Evolutionary conservation across 1,140 invertebrate species (phyloP), one percentile per base, ranked within the genome.

Genomic region (Teleogryllus occipitalis): DNA sequence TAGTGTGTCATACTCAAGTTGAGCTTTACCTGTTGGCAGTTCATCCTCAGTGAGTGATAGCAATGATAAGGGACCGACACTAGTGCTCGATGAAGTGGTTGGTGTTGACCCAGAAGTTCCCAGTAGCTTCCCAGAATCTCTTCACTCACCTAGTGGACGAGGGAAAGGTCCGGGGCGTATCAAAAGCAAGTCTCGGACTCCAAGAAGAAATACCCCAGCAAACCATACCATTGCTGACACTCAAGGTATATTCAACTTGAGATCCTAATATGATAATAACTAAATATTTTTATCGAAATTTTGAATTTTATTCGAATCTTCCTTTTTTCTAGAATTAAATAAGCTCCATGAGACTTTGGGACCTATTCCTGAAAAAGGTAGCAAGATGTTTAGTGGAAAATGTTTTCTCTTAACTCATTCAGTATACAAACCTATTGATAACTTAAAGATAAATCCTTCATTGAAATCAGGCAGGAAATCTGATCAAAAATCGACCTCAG

Each of bases 331-430:
- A 65, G 54, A 65, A 65, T 65, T 10, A 14, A 65, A 65, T 65
- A 10, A 65, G 54, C 18, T 65, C 2, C 54, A 65, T 65, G 54
- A 65, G 18, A 10, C 10, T 3, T 65, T 90, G 0, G 90, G 90
- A 0, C 90, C 90, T 0, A 88, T 91, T 54, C 89, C 89, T 0
- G 79, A 75, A 8, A 46, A 80, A 0, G 86, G 86, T 7, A 87
- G 86, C 15, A 87, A 83, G 12, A 81, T 90, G 15, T 91, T 91
- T 80, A 85, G 85, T 2, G 88, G 87, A 0, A 83, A 88, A 76
- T 87, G 87, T 22, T 91, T 91, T 81, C 81, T 91, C 8, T 82
- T 91, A 0, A 90, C 89, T 3, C 90, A 88, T 80, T 47, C 39
- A n/a, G 76, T 48, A 49, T 39, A 39, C 27, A 76, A 76, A 47